Evolutionary conservation across 2,888 invertebrate species (phyloP), one percentile per base, ranked within the genome.

Genomic region (Torymus aiolomorphi): DNA sequence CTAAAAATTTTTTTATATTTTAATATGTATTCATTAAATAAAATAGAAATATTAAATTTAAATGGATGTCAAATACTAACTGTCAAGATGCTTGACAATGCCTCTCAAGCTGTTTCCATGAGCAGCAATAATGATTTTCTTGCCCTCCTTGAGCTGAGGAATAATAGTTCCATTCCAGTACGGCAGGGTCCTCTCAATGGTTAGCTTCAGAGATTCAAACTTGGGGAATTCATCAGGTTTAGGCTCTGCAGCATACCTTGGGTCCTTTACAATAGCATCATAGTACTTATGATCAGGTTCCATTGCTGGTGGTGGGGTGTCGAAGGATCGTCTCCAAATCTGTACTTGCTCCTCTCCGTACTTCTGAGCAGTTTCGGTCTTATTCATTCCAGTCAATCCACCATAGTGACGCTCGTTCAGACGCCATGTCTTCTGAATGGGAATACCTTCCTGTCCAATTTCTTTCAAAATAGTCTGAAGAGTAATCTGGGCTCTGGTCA

Each of bases 341-440:
- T 95, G 94, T 11, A 97, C 96, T 92, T 96, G 95, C 69, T 94
- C 94, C 88, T 96, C 96, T 13, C 97, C 97, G 90, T 95, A 97
- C 88, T 95, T 95, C 73, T 94, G 94, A 70, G 96, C 96, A 20
- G 96, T 95, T 90, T 96, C 96, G 0, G 95, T 93, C 89, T 97
- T 97, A 87, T 97, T 95, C 80, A 96, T 92, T 1, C 97, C 97
- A 13, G 96, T 97, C 8, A 97, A 92, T 59, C 95, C 95, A 71
- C 97, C 97, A 86, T 97, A 97, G 87, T 97, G 97, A 80, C 97
- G 93, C 89, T 97, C 97, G 86, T 97, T 97, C 49, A 97, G 91
- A 14, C 96, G 93, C 97, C 97, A 97, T 12, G 96, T 95, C 87
- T 94, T 94, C 5, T 92, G 88, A 10, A 95, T 91, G 0, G 95